A percentile compares a stretch with the other conserved stretches of the same genome.
Conservation (phyloP, 1,140 invertebrate species). For the Gonatopus flavifemur region DNA sequence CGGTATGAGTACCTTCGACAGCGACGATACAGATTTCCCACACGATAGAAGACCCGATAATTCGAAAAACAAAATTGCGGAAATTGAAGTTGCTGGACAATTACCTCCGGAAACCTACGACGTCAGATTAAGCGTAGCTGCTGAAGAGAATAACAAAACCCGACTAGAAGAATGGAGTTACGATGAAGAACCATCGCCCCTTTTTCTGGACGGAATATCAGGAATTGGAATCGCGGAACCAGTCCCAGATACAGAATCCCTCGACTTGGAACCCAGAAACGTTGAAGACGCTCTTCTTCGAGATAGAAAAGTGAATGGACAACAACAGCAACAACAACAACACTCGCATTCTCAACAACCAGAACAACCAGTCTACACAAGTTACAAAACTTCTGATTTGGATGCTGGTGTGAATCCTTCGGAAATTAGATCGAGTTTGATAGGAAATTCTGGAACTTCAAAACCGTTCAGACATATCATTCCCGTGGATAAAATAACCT, state of each 20-base stretch:
- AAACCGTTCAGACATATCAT: conserved; percentile 63
- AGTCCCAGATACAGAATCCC: conserved; percentile 42
- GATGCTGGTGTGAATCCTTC: conserved; percentile 47
- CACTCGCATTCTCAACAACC: too few relatives aligned
- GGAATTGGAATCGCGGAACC: conserved; percentile 49
- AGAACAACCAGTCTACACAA: conserved; percentile 69
- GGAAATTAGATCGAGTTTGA: conserved; percentile 38
- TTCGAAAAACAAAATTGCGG: conserved; percentile 45
- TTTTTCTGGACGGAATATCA: conserved; percentile 20
- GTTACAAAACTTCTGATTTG: conserved; percentile 66
- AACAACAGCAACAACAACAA: conserved; percentile 27
- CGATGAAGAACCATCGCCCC: neutral
- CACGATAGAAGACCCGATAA: conserved; percentile 48
- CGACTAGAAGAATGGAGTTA: too few relatives aligned
- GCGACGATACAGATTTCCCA: conserved; percentile 41
- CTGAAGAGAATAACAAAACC: conserved; percentile 5
- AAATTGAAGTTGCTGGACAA: conserved; percentile 45
- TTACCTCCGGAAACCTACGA: conserved; percentile 43
- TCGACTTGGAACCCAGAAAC: conserved; percentile 45
- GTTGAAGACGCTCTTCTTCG: conserved; percentile 17
- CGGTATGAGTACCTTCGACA: conserved; percentile 38
- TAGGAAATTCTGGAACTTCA: conserved; percentile 43
- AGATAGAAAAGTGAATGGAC: conserved; percentile 21
- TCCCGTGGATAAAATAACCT: conserved; percentile 68
- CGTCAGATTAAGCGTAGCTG: conserved; percentile 36